Evolutionary conservation across 2,113 vertebrate species (phyloP).

Genomic region (Mustelus asterias): DNA sequence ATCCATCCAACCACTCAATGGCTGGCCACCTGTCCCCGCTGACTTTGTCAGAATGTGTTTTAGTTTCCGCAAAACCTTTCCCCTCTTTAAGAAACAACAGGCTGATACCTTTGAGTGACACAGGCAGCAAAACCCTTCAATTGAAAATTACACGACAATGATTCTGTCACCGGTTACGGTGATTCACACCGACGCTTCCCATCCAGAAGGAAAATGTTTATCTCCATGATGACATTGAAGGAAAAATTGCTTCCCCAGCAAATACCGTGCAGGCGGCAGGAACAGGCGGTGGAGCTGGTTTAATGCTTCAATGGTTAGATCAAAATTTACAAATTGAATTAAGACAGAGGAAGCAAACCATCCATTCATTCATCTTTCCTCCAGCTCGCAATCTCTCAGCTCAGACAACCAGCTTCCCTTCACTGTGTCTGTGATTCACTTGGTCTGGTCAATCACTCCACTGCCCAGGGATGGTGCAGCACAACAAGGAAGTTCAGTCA

Average conservation of each 20-base stretch:
- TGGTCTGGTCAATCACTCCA: neutral
- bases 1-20: too few relatives aligned
- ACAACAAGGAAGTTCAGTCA: neutral
- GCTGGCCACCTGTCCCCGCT: neutral
- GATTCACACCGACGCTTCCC: neutral
- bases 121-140: neutral
- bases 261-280: neutral
- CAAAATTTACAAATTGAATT: neutral
- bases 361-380: neutral
- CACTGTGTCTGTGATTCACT: neutral
- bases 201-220: neutral
- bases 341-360: neutral
- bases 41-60: too few relatives aligned
- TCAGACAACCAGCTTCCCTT: neutral
- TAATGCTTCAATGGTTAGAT: neutral
- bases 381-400: neutral
- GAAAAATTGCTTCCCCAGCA: neutral
- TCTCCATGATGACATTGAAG: neutral
- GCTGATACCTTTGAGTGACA: neutral
- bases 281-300: neutral
- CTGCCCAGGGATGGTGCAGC: neutral
- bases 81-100: neutral
- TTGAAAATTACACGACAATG: neutral
- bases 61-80: neutral
- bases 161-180: neutral